Base-by-base conservation (phyloP, 2,797 vertebrate species). In the Semotilus atromaculatus region DNA sequence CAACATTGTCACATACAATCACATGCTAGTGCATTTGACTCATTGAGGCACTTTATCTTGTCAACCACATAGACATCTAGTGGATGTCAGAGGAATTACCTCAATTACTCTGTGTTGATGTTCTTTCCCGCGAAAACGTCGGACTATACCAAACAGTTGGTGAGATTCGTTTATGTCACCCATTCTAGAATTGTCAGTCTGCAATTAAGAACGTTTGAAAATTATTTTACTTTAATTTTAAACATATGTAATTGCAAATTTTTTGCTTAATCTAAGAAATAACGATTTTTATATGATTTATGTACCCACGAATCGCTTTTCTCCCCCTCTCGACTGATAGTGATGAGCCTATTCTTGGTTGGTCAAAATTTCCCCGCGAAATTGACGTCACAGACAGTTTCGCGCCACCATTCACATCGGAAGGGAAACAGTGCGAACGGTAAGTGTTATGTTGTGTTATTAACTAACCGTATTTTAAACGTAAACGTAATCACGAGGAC, bases 291-390 rank as follows among this genome's bases (percentile, higher is more conserved):
- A 11, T 40, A 7, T 3, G 6, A 67, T 38, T 34, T 51, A 1
- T 36, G 9, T 38, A 38, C 45, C 19, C 11, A 7, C 1, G 2
- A 3, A 1, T 5, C 7, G 3, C 1, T 23, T 2, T 4, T 45
- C 10, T 38, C 38, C 77, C 66, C 79, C 40, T n/a, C n/a, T 60
- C 4, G 23, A 14, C 14, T 3, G n/a, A 55, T 13, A 16, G 38
- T 9, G 23, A 7, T 11, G 14, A 48, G 51, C 26, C 21, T 21
- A 5, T 48, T 29, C 55, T 1, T 86, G 58, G 95, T 96, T 96
- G 96, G 96, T 76, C 79, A 58, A 90, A 93, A 95, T 79, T 96
- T 96, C 87, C 95, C 92, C 96, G 96, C 94, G 95, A 96, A 95
- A 94, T 55, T 3, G 1, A 92, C 93, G 92, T 93, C 94, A 93